Evolutionary conservation across 2,797 vertebrate species (phyloP).

Genomic region (Decapterus maruadsi): DNA sequence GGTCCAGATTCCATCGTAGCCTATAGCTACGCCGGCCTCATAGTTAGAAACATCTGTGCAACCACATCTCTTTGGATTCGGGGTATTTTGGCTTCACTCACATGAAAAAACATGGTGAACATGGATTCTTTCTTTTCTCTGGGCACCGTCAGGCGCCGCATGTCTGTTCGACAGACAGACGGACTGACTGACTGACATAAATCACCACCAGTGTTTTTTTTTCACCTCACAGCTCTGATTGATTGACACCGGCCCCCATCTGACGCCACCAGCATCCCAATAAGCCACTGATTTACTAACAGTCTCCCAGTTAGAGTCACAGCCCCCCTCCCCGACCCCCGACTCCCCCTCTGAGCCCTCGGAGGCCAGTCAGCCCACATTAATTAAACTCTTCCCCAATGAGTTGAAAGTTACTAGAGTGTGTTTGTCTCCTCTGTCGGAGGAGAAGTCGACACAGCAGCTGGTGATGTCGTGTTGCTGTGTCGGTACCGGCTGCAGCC

Average conservation of each 20-base stretch:
- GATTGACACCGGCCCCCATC: conserved; percentile 33
- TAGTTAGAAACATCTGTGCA: too few relatives aligned
- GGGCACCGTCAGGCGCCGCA: conserved; percentile 10
- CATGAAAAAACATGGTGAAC: not conserved
- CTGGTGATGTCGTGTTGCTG: conserved; percentile 6
- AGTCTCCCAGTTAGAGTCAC: conserved; percentile 38
- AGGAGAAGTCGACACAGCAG: conserved; percentile 3
- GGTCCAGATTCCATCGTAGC: too few relatives aligned
- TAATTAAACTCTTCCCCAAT: conserved; percentile 31
- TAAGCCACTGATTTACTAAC: conserved; percentile 42
- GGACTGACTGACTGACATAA: conserved; percentile 26
- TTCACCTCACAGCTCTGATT: conserved; percentile 23
- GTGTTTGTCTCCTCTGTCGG: not conserved
- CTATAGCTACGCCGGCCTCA: too few relatives aligned
- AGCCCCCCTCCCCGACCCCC: not conserved
- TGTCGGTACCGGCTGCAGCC: conserved; percentile 26
- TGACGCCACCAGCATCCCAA: not conserved
- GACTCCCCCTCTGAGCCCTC: not conserved
- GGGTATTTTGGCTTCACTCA: not conserved
- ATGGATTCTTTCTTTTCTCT: conserved; percentile 4
- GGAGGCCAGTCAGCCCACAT: conserved; percentile 34
- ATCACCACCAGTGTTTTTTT: conserved; percentile 28
- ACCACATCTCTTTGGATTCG: too few relatives aligned
- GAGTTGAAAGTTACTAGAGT: conserved; percentile 32
- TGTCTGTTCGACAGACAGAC: conserved; percentile 22